Base-by-base conservation (phyloP, 2,113 vertebrate species). In the Pteropus alecto region DNA sequence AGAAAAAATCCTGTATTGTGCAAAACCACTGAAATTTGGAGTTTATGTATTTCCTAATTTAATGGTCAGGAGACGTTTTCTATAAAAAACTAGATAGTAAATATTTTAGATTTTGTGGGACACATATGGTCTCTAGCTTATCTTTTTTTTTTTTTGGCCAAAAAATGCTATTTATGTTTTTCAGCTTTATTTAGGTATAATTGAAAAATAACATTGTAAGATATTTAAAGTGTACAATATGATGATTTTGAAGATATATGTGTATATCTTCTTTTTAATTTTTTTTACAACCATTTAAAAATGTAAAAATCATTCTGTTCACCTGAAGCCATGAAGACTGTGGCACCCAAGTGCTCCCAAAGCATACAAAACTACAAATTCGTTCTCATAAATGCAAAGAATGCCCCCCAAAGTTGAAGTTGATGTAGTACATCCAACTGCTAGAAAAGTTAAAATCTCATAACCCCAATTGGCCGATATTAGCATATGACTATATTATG, bases 301-400 rank as follows among this genome's bases (percentile, higher is more conserved):
- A 38, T 71, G 12, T 71, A 89, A 93, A 86, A 90, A 60, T 43
- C 35, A 96, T 46, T 70, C 24, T 61, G 21, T 30, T 65, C 58
- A 71, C 13, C 14, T 54, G 65, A 85, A 48, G 35, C 13, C 10
- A 6, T 63, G 79, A 82, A 10, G 54, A 30, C 41, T 61, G 67
- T 38, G 51, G 51, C 16, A 0, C 33, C 60, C 35, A 41, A 33
- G 18, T 71, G 24, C 51, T 56, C 12, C n/a, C 3, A 65, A 43
- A 43, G 7, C 35, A 41, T 10, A 48, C 21, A 21, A 30, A 63
- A 28, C 2, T 56, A 26, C 12, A 15, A 4, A 81, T 2, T 46
- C 9, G 11, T 79, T 76, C 51, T 93, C 26, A 16, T 12, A 15
- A 60, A 33, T 8, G 56, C 51, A 46, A 46, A 58, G 22, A 84